Evolutionary conservation across 2,113 vertebrate species (phyloP), one percentile per base, ranked within the genome.

Genomic region (Pygoscelis adeliae): DNA sequence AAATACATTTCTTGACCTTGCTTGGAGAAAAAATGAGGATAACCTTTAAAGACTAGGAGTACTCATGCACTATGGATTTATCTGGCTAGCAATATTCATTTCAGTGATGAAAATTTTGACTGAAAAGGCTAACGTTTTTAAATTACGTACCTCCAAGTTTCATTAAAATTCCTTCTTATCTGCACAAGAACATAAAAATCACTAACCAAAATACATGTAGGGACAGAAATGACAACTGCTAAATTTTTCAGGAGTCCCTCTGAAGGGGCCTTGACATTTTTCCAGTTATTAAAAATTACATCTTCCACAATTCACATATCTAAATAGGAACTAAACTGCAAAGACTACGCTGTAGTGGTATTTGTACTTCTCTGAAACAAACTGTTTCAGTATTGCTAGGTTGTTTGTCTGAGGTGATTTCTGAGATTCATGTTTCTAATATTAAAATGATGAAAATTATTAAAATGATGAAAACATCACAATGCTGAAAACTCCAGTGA

Each of bases 81-180:
- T 19, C 70, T 82, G 44, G 80, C 40, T 58, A 83, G 20, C 30
- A 67, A 76, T 82, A 92, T 72, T 82, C n/a, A 87, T 92, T 74
- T 76, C 32, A 79, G 34, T 53, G 53, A 87, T 92, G 73, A 84
- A 96, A 97, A 93, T 69, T 49, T 16, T 79, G 21, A 67, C 78
- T 53, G 46, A 65, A 65, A 92, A 92, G n/a, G 27, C 65, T 80
- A 96, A 91, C 12, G 26, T 84, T 94, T 89, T 80, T 49, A 86
- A 83, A 92, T 83, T 66, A 76, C 19, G 29, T 36, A 53, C 11
- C 38, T 59, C 34, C 3, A 77, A 86, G 66, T 89, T 89, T 81
- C 38, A 93, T 89, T 90, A 74, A 82, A 94, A 87, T 67, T 77
- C 70, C 52, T 89, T 94, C 55, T 90, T 74, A 53, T 44, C 70